Evolutionary conservation across 2,797 vertebrate genomes (phyloP).

Genomic region (Otus scops): DNA sequence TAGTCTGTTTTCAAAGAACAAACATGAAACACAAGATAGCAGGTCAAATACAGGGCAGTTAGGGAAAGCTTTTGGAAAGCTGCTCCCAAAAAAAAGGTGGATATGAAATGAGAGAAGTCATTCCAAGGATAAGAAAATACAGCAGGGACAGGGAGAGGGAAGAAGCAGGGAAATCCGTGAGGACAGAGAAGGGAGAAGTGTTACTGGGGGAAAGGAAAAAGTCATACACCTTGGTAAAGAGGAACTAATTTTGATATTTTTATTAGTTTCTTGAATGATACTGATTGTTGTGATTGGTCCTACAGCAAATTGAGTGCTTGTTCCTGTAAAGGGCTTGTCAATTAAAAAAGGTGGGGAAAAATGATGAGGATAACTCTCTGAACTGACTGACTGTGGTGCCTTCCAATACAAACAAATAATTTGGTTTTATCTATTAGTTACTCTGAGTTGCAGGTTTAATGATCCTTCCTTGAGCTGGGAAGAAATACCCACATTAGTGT

Average conservation of each 20-base stretch:
- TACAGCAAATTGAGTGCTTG: not conserved
- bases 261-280: not conserved
- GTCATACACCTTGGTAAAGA: not conserved
- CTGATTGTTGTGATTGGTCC: not conserved
- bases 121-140: not conserved
- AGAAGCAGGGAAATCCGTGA: not conserved
- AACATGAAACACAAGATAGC: not conserved
- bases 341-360: not conserved
- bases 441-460: not conserved
- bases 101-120: not conserved
- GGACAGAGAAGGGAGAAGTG: not conserved
- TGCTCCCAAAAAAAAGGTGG: not conserved
- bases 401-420: not conserved
- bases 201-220: not conserved
- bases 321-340: not conserved
- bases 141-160: not conserved
- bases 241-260: not conserved
- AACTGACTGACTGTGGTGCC: not conserved
- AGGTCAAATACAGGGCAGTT: not conserved
- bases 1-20: not conserved
- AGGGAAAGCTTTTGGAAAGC: not conserved
- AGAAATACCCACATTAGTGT: not conserved
- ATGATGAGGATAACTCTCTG: not conserved
- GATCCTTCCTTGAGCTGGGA: not conserved
- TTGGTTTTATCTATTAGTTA: not conserved